Percentiles rank a stretch among this genome's conserved stretches.
Evolutionary conservation across 2,797 vertebrate species (phyloP).

Genomic region (Calcarius lapponicus): DNA sequence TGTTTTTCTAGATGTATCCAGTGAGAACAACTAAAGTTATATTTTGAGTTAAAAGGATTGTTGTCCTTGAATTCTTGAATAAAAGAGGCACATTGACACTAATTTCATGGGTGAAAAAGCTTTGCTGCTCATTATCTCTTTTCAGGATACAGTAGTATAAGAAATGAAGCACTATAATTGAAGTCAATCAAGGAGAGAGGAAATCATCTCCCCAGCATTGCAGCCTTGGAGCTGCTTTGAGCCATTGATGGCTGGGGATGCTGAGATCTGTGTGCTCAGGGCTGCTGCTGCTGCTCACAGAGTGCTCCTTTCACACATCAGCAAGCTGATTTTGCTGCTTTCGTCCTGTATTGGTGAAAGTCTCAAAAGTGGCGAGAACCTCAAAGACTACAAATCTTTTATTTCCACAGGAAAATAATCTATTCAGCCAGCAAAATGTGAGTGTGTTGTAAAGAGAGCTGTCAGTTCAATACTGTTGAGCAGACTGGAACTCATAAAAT

Average conservation of each 20-base stretch:
- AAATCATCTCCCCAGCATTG: background rate
- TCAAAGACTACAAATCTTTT: background rate
- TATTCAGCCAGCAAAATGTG: background rate
- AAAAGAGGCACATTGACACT: conserved; percentile 35
- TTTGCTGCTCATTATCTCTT: conserved; percentile 58
- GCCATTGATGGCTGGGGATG: background rate
- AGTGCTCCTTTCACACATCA: background rate
- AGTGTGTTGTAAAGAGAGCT: background rate
- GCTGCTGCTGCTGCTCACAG: background rate
- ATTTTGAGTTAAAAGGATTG: conserved; percentile 34
- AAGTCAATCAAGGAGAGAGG: conserved; percentile 63
- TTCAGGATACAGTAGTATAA: conserved; percentile 37
- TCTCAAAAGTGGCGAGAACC: background rate
- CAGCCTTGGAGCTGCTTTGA: background rate
- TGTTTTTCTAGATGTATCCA: background rate
- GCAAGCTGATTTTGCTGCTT: background rate
- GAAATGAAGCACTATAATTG: conserved; percentile 59
- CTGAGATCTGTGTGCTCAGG: background rate
- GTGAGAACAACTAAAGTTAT: background rate
- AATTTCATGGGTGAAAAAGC: conserved; percentile 64
- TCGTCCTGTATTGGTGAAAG: background rate
- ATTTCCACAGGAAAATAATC: background rate
- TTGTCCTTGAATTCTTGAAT: conserved; percentile 52
- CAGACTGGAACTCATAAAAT: background rate
- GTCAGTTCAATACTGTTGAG: background rate